Percentiles rank a stretch among this genome's conserved stretches.
These are phyloP conservation scores for Toxotes jaculatrix DNA, from an alignment of 2,113 vertebrate genomes.

Conservation along the genomic window DNA sequence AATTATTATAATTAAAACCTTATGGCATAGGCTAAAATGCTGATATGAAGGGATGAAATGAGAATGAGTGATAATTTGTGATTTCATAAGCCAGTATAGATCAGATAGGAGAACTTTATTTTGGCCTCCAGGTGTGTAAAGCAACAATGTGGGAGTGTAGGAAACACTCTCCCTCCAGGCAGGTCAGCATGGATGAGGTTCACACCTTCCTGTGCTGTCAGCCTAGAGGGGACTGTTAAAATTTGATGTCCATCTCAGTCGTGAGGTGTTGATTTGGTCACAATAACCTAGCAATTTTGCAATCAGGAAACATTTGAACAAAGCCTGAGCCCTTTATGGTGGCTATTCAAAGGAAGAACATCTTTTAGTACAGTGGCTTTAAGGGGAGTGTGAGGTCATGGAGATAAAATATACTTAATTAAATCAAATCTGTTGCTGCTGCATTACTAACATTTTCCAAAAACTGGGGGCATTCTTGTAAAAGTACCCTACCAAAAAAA, in stretches of 20 bases:
- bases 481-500: not conserved
- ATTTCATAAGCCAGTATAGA: not conserved
- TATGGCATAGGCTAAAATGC: not conserved
- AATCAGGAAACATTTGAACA: not conserved
- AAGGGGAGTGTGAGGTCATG: not conserved
- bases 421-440: not conserved
- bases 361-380: not conserved
- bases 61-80: not conserved
- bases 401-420: not conserved
- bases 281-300: not conserved
- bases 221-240: constrained; percentile 2
- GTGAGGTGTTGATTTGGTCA: not conserved
- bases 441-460: not conserved
- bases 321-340: not conserved
- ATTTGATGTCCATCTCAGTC: constrained; percentile 31
- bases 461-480: not conserved
- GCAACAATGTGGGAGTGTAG: constrained; percentile 3
- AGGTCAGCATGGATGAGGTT: constrained; percentile 12
- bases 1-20: not conserved
- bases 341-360: not conserved
- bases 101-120: not conserved
- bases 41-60: not conserved
- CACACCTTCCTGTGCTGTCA: not conserved
- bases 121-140: constrained; percentile 31
- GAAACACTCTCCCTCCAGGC: constrained; percentile 21